Conservation (phyloP, 2,888 invertebrate species). For the Pachydiplax longipennis region DNA sequence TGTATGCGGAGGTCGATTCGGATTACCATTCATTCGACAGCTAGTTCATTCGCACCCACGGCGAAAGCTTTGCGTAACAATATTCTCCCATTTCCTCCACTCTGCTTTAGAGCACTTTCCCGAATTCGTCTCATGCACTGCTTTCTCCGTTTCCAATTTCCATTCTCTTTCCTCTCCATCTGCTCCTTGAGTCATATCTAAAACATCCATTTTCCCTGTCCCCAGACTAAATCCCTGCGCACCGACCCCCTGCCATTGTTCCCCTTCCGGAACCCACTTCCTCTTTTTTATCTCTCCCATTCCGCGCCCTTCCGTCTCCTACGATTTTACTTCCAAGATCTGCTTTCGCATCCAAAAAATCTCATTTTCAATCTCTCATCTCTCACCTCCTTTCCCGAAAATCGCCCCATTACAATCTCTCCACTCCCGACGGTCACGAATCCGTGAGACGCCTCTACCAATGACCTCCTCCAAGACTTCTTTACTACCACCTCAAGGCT, state of each 20-base stretch:
- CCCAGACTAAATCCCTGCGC: not conserved
- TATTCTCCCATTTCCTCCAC: too few species aligned
- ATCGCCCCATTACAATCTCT: not conserved
- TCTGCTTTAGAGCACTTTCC: not conserved
- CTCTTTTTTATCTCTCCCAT: not conserved
- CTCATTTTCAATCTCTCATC: too few species aligned
- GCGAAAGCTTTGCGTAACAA: too few species aligned
- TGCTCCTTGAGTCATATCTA: not conserved
- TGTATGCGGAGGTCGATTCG: too few species aligned
- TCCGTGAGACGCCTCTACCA: not conserved
- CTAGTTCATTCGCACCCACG: too few species aligned
- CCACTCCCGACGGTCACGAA: not conserved
- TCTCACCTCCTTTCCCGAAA: too few species aligned
- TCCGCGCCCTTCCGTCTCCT: not conserved
- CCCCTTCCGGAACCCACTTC: not conserved
- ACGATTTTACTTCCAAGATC: not conserved
- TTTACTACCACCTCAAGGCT: not conserved
- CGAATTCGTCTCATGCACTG: not conserved
- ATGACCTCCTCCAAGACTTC: not conserved
- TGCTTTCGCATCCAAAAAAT: not conserved
- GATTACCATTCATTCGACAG: too few species aligned
- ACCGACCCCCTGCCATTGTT: not conserved
- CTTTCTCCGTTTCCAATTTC: not conserved
- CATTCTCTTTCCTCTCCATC: not conserved
- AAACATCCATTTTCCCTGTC: not conserved